Conservation (phyloP, 2,888 invertebrate genomes). For the Lissonota sp. region DNA sequence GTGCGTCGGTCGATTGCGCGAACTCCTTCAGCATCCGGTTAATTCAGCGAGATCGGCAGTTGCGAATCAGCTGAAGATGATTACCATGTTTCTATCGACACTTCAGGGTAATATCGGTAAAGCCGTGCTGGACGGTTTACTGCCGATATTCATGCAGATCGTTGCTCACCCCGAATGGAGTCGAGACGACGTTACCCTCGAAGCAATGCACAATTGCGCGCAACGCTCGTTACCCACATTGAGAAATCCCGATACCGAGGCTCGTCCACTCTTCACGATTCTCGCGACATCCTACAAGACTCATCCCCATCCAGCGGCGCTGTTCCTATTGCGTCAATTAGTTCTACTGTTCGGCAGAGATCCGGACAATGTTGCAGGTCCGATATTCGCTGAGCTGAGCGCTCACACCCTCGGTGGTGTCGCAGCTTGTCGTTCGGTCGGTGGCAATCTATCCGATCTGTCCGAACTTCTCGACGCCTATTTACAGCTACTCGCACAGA, state of each 20-base stretch:
- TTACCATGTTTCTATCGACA: constrained; percentile 88
- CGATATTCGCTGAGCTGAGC: constrained; percentile 77
- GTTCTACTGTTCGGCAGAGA: constrained; percentile 84
- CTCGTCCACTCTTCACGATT: constrained; percentile 73
- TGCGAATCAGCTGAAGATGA: constrained; percentile 88
- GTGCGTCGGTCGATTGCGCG: constrained; percentile 87
- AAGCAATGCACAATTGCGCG: constrained; percentile 84
- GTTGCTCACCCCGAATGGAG: constrained; percentile 86
- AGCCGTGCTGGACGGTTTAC: constrained; percentile 77
- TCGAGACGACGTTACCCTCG: constrained; percentile 87
- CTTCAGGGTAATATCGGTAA: constrained; percentile 85
- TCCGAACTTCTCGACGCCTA: constrained; percentile 90
- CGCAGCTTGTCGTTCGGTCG: constrained; percentile 75
- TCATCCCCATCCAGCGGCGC: constrained; percentile 84
- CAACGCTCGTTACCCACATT: constrained; percentile 78
- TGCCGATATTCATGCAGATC: constrained; percentile 87
- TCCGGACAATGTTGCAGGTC: constrained; percentile 76
- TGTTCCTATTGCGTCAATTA: constrained; percentile 80
- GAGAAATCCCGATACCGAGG: constrained; percentile 76
- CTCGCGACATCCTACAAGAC: constrained; percentile 80
- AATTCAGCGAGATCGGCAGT: constrained; percentile 81
- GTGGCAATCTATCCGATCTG: constrained; percentile 85
- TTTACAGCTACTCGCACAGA: constrained; percentile 87
- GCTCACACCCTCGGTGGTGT: constrained; percentile 78
- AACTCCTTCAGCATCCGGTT: constrained; percentile 80